A percentile compares a stretch with the other conserved stretches of the same genome.
Conservation (phyloP, 2,888 invertebrate genomes). For the Heliconius cydno region DNA sequence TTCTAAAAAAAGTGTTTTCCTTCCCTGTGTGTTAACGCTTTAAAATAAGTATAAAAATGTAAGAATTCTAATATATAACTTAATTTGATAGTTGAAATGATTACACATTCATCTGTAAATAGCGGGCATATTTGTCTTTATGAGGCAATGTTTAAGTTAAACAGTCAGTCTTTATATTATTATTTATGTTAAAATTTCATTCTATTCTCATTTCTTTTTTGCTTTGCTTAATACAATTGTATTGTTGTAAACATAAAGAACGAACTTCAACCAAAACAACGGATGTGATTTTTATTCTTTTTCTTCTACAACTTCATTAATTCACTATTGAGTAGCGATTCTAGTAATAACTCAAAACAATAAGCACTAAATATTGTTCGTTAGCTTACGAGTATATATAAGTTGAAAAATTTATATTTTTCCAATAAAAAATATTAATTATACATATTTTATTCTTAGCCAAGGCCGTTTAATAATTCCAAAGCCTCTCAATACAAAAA, state of each 20-base stretch:
- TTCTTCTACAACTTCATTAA: background rate
- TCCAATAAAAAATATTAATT: background rate
- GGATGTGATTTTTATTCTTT: background rate
- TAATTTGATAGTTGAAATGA: slow-evolving; percentile 32
- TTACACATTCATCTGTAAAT: slow-evolving; percentile 27
- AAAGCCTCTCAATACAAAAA: too few species aligned
- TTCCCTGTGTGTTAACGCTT: slow-evolving; percentile 24
- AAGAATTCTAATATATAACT: slow-evolving; percentile 23
- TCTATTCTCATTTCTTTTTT: too few species aligned
- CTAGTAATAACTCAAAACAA: too few species aligned
- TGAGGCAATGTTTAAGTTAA: slow-evolving; percentile 25
- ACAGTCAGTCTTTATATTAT: slow-evolving; percentile 6
- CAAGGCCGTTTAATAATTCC: background rate
- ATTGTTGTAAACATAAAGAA: background rate
- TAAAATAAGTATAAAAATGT: slow-evolving; percentile 5
- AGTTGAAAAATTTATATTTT: background rate
- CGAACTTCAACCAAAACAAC: background rate
- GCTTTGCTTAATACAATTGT: too few species aligned
- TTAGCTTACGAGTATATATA: background rate
- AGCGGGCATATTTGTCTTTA: background rate
- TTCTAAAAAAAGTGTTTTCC: too few species aligned
- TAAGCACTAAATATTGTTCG: too few species aligned
- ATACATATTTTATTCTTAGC: background rate
- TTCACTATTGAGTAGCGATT: too few species aligned
- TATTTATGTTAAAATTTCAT: background rate